Base-by-base conservation (phyloP, 2,797 vertebrate species). In the Coreius guichenoti region DNA sequence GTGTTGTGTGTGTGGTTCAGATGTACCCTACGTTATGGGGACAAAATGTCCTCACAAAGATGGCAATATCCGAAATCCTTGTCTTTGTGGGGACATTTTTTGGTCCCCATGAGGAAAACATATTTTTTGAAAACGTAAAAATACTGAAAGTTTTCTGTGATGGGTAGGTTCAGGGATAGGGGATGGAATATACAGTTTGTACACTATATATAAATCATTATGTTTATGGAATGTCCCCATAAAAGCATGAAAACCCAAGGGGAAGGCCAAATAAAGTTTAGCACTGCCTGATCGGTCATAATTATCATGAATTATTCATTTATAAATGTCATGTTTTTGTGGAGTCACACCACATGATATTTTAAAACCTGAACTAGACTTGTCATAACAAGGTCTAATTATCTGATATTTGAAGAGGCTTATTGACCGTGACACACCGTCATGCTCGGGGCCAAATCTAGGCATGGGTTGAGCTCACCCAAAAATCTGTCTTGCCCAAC, bases 391-490 rank as follows among this genome's bases (percentile, higher is more conserved):
- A 54, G 29, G 47, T 75, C 19, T 23, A 23, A 23, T 36, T 0
- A 56, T 36, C 6, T n/a, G 12, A 76, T 76, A 76, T 36, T 36
- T 56, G 31, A 76, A 76, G 31, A 76, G 74, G 33, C n/a, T 63
- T 3, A 29, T 63, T 63, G 61, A 65, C 61, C 6, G 16, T 31
- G 61, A 65, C 26, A 7, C 5, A 29, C 5, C 17, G 6, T 65
- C 14, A 16, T 8, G 26, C 14, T 29, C 61, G 0, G 12, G 26
- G 61, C 13, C 5, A 0, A 29, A 29, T 63, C 5, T 63, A 56
- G 21, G 54, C 7, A 54, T 54, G 51, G 8, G 54, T 21, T 56
- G 54, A 23, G 54, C 54, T 56, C 21, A 21, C 54, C 8, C 54
- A 56, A 56, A 56, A 21, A 23, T 56, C n/a, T 26, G 58, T 26